Conservation (phyloP, 2,888 invertebrate species). For the Parnassius smintheus region DNA sequence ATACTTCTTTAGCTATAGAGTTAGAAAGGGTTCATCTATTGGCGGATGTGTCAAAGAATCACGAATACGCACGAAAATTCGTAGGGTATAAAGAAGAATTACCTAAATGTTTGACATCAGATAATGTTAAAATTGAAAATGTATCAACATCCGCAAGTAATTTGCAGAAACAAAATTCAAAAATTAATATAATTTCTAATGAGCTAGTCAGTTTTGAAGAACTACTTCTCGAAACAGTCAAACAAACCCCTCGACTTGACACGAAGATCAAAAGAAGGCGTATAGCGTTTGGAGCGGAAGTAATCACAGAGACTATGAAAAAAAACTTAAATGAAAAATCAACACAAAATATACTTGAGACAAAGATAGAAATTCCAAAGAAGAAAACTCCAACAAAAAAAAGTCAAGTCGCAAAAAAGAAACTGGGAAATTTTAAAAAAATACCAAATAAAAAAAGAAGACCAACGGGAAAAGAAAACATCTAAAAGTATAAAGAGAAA, state of each 20-base stretch:
- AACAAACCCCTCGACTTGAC: slow-evolving; percentile 7
- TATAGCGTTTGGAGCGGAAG: slow-evolving; percentile 1
- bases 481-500: no score
- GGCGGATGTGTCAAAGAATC: slow-evolving; percentile 2
- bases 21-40: slow-evolving; percentile 2
- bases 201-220: slow-evolving; percentile 6
- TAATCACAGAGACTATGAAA: slow-evolving; percentile 8
- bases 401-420: no score
- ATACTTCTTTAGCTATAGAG: slow-evolving; percentile 1
- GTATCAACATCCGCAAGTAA: neutral
- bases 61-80: slow-evolving; percentile 5
- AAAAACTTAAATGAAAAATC: neutral
- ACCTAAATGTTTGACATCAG: neutral
- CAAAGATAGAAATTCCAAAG: neutral
- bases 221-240: slow-evolving; percentile 3
- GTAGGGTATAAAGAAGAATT: slow-evolving; percentile 1
- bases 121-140: slow-evolving; percentile 1
- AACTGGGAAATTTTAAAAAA: no score
- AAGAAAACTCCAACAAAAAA: no score
- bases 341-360: slow-evolving; percentile 8
- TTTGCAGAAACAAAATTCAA: slow-evolving; percentile 4
- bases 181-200: slow-evolving; percentile 2
- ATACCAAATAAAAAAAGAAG: no score
- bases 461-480: no score
- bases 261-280: slow-evolving; percentile 3